Evolutionary conservation across 2,113 vertebrate species (phyloP).

Genomic region (Heterotilapia buettikoferi): DNA sequence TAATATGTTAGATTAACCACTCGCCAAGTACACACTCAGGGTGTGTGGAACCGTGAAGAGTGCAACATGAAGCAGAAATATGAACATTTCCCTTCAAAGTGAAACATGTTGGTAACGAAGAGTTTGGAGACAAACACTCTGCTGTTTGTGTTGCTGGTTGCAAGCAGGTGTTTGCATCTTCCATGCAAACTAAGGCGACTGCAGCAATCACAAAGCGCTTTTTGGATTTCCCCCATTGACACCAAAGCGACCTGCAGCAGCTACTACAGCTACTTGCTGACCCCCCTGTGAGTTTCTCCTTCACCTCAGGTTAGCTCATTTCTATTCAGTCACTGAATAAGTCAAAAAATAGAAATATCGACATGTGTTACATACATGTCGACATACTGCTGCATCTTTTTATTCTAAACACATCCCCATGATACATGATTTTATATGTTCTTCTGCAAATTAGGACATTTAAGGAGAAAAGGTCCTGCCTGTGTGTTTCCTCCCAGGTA

Average conservation of each 20-base stretch:
- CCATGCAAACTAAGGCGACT: neutral
- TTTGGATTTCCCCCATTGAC: accelerated
- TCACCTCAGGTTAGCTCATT: neutral
- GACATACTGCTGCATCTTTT: neutral
- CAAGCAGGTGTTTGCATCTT: neutral
- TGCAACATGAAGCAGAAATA: neutral
- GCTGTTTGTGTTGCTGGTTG: neutral
- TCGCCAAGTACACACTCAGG: neutral
- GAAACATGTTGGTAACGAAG: neutral
- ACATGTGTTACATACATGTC: neutral
- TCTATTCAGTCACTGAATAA: neutral
- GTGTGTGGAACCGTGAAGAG: neutral
- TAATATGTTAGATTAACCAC: neutral
- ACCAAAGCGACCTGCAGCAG: neutral
- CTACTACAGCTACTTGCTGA: neutral
- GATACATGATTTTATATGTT: neutral
- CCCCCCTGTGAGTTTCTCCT: neutral
- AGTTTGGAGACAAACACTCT: neutral
- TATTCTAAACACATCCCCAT: neutral
- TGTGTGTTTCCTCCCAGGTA: conserved; percentile 80
- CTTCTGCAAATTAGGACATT: neutral
- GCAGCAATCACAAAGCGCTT: neutral
- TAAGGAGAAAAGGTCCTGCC: neutral
- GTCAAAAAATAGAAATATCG: neutral
- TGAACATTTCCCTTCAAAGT: neutral